Conservation (phyloP, 64 coral and sea anemone genomes). For the Trachythela sp. region DNA sequence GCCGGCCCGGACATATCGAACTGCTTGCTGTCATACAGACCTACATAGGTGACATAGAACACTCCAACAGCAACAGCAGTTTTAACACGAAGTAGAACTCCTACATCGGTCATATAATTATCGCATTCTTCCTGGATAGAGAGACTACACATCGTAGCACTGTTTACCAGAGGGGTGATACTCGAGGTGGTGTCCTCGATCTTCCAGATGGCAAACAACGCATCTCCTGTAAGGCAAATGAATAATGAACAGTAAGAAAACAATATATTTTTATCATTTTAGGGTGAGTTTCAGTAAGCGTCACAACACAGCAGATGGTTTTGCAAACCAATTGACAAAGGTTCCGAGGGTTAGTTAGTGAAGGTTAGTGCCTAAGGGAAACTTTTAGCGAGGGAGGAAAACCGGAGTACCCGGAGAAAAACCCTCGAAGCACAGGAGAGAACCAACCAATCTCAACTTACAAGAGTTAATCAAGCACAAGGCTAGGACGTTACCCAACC, state of each 20-base stretch:
- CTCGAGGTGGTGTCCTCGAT: slow-evolving; percentile 43
- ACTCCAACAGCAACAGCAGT: slow-evolving; percentile 85
- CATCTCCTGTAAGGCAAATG: slow-evolving; percentile 53
- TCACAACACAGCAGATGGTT: too few species aligned
- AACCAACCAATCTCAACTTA: too few species aligned
- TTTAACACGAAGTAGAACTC: slow-evolving; percentile 82
- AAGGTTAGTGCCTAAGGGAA: too few species aligned
- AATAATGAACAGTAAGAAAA: not conserved
- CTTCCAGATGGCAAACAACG: slow-evolving; percentile 81
- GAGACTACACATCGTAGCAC: slow-evolving; percentile 88
- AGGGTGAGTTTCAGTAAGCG: too few species aligned
- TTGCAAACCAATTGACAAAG: too few species aligned
- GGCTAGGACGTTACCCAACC: too few species aligned
- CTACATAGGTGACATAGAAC: slow-evolving; percentile 87
- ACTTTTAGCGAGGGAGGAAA: too few species aligned
- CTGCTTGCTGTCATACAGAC: slow-evolving; percentile 78
- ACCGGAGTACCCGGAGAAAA: too few species aligned
- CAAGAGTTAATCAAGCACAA: too few species aligned
- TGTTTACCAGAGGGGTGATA: slow-evolving; percentile 70
- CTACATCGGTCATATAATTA: slow-evolving; percentile 96
- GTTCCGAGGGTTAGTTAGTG: too few species aligned
- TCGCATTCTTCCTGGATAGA: slow-evolving; percentile 93
- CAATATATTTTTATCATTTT: not conserved
- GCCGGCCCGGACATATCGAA: slow-evolving; percentile 86
- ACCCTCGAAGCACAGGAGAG: too few species aligned